Base-by-base conservation (phyloP, 2,888 invertebrate species). In the Allolobophora icterica region DNA sequence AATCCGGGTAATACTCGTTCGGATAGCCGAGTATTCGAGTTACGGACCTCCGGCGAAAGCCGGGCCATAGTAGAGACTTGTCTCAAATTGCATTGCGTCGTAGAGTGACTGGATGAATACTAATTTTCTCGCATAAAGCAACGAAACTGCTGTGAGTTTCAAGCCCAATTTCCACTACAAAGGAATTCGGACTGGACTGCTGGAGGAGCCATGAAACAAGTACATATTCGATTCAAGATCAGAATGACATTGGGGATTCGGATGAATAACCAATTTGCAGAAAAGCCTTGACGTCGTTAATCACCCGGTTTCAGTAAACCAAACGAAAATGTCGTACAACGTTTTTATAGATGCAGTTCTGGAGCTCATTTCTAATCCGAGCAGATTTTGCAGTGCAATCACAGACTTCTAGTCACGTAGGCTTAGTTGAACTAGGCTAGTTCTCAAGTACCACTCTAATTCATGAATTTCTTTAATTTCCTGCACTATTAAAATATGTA, bases 31-130 rank as follows among this genome's bases (percentile, higher is more conserved):
- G 35, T 71, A n/a, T n/a, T 38, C 87, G 87, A 87, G 87, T 87
- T 24, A 24, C 35, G 21, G 87, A 34, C 34, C 87, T 34, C 87
- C 87, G 87, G 35, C 87, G 35, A 34, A 35, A 38, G 35, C 34
- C 21, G 13, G 35, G 11, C 87, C 34, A 87, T 35, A 21, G 34
- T 35, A 87, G 38, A n/a, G 34, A 87, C 87, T 87, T 87, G 38
- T 87, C 35, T 87, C 87, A 87, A 87, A 87, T 87, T 87, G 87
- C 87, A 35, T 87, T 87, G 87, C 87, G 87, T 84, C 87, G 35
- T 21, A 34, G 19, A 34, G 87, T 5, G 38, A 38, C 87, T 0
- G 24, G 35, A 21, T 35, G 87, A 87, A 87, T 87, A 35, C 87
- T 87, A 38, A 87, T 87, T 87, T 24, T 34, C 19, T 15, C 35